Percentiles rank a stretch among this genome's conserved stretches.
phyloP scores from a whole-genome alignment of 2,888 invertebrate genomes.

The Agrotis puta region DNA sequence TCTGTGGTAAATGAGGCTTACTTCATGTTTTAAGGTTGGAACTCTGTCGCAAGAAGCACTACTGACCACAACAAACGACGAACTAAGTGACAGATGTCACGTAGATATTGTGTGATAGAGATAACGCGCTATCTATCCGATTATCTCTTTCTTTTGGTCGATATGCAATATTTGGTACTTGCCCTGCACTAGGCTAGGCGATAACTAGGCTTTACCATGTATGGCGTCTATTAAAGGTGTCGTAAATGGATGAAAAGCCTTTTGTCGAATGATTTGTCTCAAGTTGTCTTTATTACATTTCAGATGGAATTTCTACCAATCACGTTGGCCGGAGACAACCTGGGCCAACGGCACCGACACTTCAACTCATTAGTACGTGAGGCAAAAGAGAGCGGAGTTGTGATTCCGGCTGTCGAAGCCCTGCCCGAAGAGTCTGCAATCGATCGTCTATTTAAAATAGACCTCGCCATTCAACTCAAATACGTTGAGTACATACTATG shows the following conservation, averaged over 20 bases:
- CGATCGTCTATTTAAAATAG: conserved; percentile 80
- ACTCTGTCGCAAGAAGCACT: no score
- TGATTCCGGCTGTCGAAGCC: conserved; percentile 54
- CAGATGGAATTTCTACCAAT: conserved; percentile 71
- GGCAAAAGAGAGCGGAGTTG: conserved; percentile 32
- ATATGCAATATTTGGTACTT: no score
- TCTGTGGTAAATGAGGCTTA: no score
- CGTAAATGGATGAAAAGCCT: neutral
- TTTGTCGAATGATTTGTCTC: neutral
- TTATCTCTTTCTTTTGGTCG: no score
- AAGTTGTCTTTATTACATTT: neutral
- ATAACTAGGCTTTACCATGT: neutral
- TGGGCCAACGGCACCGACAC: conserved; percentile 74
- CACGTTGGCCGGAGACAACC: conserved; percentile 70
- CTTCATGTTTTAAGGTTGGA: no score
- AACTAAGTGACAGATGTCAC: no score
- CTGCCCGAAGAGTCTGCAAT: conserved; percentile 70
- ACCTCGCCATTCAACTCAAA: conserved; percentile 75
- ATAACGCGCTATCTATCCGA: no score
- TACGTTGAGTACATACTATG: conserved; percentile 75
- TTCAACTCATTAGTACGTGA: conserved; percentile 73
- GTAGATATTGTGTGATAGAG: no score
- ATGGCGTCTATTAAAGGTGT: neutral
- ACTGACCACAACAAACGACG: no score
- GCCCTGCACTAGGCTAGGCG: neutral